Base-by-base conservation (phyloP, 2,113 vertebrate species). In the Trichomycterus rosablanca region DNA sequence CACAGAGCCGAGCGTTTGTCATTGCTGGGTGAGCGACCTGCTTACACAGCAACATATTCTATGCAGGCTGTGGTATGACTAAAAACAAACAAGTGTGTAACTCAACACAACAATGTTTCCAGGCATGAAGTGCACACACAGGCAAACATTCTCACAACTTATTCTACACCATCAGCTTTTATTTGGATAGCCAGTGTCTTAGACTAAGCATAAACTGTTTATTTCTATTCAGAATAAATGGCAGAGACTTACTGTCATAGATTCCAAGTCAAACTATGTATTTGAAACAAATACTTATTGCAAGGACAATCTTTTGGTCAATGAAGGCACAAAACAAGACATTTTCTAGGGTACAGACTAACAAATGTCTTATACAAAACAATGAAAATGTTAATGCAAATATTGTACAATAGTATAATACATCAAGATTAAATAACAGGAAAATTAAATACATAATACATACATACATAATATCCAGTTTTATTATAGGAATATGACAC, bases 391-490 rank as follows among this genome's bases (percentile, higher is more conserved):
- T 30, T n/a, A 30, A 46, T 26, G 42, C 28, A 23, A 65, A 39
- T 34, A 70, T 59, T 37, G 32, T 37, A 75, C 53, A 65, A 22
- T 46, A 48, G 42, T 55, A 69, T 43, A 66, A 61, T 66, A 66
- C 68, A 69, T 82, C 75, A 84, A 79, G 83, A 83, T 82, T 80
- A 77, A 78, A 80, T 76, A 77, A 70, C 66, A 67, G 28, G 35
- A 50, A 32, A 60, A 52, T 74, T 73, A 69, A 74, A 73, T 68
- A 72, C 51, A 57, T 30, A 57, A 43, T 65, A 40, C 35, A 54
- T 63, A 66, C 40, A 62, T 57, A 44, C 64, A 71, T 15, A 83
- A 87, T 88, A 89, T 91, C 88, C 87, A 90, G 89, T 91, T 87
- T n/a, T 89, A 88, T 85, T 89, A 79, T 78, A 76, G 78, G 87